Base-by-base conservation (phyloP, 2,888 invertebrate species). In the Eueremaeus valkanovi region DNA sequence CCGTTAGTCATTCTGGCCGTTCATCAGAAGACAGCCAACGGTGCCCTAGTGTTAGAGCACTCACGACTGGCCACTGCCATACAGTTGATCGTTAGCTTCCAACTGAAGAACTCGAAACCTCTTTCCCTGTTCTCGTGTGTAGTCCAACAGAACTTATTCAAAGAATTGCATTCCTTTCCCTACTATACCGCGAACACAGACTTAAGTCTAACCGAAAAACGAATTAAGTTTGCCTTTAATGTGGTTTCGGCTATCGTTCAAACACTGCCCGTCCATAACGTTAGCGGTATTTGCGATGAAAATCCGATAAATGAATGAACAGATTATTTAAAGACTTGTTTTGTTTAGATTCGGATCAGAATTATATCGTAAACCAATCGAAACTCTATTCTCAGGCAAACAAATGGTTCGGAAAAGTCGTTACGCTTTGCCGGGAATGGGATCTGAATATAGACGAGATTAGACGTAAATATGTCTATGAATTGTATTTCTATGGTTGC, bases 1-100 rank as follows among this genome's bases (percentile, higher is more conserved):
- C 88, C 93, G 0, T 85, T 96, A 75, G 89, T 90, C 0, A 89
- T 91, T 82, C 86, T 92, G 63, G 92, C 93, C 0, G 85, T 92
- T 77, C 89, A 89, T 77, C 92, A 92, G 81, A 88, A 89, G 79
- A 86, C 86, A 74, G 89, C 90, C 0, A 90, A 92, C 83, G 88
- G 88, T 78, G 90, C 91, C 79, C 85, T 93, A 78, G 85, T 95
- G 11, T 88, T 89, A 79, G 85, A 93, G 75, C 93, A 95, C 83
- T 89, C 89, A 80, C 92, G 94, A 83, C 85, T 95, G 74, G 88
- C 90, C 1, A 86, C 89, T 78, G 88, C 90, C 0, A 85, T 95
- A 75, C 89, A 90, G 79, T 91, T 93, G 83, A 89, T 93, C 79
- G 88, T 92, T 27, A 87, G 88, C 78, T 92, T 94, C 81, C 89